phyloP scores from a whole-genome alignment of 2,797 vertebrate genomes.

The Mus caroli region DNA sequence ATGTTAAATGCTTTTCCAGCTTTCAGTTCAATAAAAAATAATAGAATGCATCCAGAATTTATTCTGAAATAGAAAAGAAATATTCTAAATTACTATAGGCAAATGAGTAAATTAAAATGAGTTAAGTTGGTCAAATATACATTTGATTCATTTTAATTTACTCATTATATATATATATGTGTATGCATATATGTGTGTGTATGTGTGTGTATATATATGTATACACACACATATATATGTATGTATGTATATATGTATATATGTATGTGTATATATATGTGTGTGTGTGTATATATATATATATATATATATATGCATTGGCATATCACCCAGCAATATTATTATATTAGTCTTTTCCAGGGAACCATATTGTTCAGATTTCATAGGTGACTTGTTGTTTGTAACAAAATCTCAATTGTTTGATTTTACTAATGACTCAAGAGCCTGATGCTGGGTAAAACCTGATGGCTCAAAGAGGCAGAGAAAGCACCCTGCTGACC shows the following conservation, averaged over 20 bases:
- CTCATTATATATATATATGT: not conserved
- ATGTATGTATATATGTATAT: not conserved
- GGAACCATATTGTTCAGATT: not conserved
- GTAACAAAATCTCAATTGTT: too few relatives aligned
- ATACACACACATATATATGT: not conserved
- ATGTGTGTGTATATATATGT: not conserved
- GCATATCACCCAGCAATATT: not conserved
- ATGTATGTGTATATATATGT: not conserved
- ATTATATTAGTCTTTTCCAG: not conserved
- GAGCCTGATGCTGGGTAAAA: too few relatives aligned
- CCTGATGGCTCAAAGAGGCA: too few relatives aligned
- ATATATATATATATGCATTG: not conserved
- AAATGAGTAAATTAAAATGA: constrained; percentile 21
- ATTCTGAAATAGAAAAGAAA: not conserved
- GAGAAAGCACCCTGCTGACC: too few relatives aligned
- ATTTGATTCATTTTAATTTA: not conserved
- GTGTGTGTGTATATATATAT: too few relatives aligned
- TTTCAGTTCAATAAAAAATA: not conserved
- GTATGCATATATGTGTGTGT: not conserved
- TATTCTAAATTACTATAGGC: not conserved
- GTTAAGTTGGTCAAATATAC: not conserved
- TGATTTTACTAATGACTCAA: too few relatives aligned
- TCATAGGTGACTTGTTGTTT: not conserved
- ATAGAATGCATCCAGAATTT: not conserved
- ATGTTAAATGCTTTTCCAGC: not conserved